Evolutionary conservation across 2,797 vertebrate genomes (phyloP), one percentile per base, ranked within the genome.

Genomic region (Amphiprion clarkii): DNA sequence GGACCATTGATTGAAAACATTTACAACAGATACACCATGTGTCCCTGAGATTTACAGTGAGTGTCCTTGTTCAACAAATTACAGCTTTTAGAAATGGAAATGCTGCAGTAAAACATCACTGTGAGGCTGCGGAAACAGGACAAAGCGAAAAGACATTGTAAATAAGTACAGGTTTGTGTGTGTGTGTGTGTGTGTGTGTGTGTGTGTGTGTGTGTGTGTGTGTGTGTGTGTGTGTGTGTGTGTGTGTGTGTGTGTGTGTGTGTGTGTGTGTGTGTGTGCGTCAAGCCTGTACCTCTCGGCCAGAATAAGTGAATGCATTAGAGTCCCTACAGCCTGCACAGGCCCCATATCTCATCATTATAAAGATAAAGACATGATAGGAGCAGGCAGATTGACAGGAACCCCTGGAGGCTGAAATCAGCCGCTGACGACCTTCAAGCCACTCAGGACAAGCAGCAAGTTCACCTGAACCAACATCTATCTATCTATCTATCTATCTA

Each of bases 351-450:
- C 3, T 36, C 71, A 75, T 81, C 80, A 83, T 82, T 87, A 74
- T 71, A 49, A 69, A 61, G 64, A 81, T 82, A 21, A 70, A 78
- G 81, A 80, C 1, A 51, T 78, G 70, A 83, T 74, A 23, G 77
- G 55, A 83, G 74, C 0, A 5, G 78, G 81, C 74, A 82, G 76
- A 80, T 62, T 87, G 78, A 81, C 5, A 82, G 76, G n/a, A 67
- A 23, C 60, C 64, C 77, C 72, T n/a, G 19, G 4, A 76, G 75
- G 75, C 67, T 82, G 48, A 77, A 68, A 78, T 29, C 63, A 76
- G 58, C 66, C 16, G n/a, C 42, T 23, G 27, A 54, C 33, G 33
- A 78, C 69, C 75, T 76, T 82, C 58, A 73, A 71, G 29, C 48
- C 57, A 67, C 48, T 19, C 23, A 67, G 21, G 4, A 40, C 17